Evolutionary conservation across 2,888 invertebrate genomes (phyloP).

Genomic region (Ormia ochracea): DNA sequence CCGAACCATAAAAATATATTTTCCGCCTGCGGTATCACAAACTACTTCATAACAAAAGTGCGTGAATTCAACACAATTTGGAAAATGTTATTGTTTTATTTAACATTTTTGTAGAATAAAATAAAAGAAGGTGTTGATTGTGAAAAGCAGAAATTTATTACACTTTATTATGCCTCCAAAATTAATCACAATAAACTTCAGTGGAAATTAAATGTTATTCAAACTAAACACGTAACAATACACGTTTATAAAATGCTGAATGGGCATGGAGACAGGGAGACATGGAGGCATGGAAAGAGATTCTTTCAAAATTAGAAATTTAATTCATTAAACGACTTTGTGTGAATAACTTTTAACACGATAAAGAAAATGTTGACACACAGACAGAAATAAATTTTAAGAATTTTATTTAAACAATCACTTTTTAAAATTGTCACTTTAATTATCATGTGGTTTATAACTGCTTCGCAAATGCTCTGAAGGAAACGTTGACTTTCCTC

Average conservation of each 20-base stretch:
- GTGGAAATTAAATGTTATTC: not conserved
- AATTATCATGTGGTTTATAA: too few species aligned
- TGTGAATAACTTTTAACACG: not conserved
- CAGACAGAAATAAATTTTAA: too few species aligned
- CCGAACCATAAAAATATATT: not conserved
- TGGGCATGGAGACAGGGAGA: not conserved
- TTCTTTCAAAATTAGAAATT: constrained; percentile 12
- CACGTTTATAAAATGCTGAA: not conserved
- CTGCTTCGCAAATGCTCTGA: too few species aligned
- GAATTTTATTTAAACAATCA: too few species aligned
- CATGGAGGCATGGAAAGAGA: too few species aligned
- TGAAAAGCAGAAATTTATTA: not conserved
- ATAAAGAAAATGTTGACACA: not conserved
- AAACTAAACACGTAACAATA: not conserved
- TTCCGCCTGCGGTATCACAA: not conserved
- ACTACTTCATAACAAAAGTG: not conserved
- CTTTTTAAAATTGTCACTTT: too few species aligned
- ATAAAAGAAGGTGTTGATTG: not conserved
- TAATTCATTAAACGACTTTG: constrained; percentile 16
- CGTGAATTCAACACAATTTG: not conserved
- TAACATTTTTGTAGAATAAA: not conserved
- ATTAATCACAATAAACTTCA: not conserved
- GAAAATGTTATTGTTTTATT: not conserved
- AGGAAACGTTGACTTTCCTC: too few species aligned
- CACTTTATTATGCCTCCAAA: not conserved